Evolutionary conservation across 2,113 vertebrate species (phyloP).

Genomic region (Vimba vimba): DNA sequence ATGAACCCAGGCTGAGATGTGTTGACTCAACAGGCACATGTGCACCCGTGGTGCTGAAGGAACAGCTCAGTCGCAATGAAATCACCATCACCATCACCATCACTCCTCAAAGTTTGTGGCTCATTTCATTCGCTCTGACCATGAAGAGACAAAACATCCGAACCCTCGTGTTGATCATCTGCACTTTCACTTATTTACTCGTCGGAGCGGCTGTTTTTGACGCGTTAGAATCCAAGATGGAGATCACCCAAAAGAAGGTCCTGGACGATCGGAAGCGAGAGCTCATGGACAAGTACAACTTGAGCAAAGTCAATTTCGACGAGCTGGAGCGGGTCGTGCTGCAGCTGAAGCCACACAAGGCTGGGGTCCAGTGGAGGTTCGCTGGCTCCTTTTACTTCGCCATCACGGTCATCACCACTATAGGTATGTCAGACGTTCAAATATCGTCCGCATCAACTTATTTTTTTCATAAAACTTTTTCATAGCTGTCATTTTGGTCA

Average conservation of each 20-base stretch:
- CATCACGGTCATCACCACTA: constrained; percentile 97
- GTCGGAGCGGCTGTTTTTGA: constrained; percentile 94
- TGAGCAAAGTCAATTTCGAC: constrained; percentile 81
- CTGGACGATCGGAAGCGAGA: constrained; percentile 77
- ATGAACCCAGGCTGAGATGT: background rate
- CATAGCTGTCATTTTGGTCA: background rate
- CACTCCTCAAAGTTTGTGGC: constrained; percentile 67
- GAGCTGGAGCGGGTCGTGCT: constrained; percentile 88
- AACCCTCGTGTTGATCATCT: constrained; percentile 91
- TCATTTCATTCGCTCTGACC: constrained; percentile 71
- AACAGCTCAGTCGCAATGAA: constrained; percentile 87
- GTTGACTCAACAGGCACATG: constrained; percentile 22
- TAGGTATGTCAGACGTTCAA: constrained; percentile 78
- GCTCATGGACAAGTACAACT: constrained; percentile 86
- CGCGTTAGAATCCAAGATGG: constrained; percentile 86
- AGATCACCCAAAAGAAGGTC: constrained; percentile 77
- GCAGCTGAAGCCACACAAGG: constrained; percentile 92
- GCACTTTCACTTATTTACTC: constrained; percentile 95
- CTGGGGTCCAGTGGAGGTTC: constrained; percentile 93
- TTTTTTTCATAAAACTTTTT: background rate
- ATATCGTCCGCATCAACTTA: background rate
- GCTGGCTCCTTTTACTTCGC: constrained; percentile 97
- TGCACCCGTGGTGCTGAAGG: constrained; percentile 84
- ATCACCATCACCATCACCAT: constrained; percentile 75
- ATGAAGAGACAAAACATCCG: constrained; percentile 97